These are phyloP conservation scores for Psephotus haematonotus DNA, from an alignment of 2,113 vertebrate species.

Conservation along the genomic window DNA sequence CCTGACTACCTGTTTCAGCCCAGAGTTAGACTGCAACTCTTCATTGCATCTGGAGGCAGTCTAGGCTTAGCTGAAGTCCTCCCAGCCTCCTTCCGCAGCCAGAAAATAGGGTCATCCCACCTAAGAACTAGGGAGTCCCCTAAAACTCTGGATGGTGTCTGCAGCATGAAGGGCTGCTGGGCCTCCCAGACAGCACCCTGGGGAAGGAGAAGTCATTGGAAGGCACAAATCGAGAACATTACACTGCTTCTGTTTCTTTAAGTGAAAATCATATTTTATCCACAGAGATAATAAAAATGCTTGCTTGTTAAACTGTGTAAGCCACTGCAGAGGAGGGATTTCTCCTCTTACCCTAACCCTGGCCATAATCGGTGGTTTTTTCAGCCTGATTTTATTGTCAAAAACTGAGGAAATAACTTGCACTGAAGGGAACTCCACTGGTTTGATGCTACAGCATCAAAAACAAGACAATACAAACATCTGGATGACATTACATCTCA, in stretches of 20 bases:
- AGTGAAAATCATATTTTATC: not conserved
- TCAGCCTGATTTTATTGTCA: not conserved
- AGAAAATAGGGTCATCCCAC: not conserved
- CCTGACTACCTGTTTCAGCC: not conserved
- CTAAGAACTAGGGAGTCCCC: not conserved
- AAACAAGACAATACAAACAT: not conserved
- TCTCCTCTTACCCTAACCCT: not conserved
- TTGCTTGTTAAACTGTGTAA: not conserved
- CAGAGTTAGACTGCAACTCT: not conserved
- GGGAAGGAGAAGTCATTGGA: not conserved
- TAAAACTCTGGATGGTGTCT: not conserved
- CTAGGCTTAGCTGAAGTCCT: not conserved
- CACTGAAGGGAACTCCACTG: not conserved
- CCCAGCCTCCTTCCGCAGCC: not conserved
- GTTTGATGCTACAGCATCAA: not conserved
- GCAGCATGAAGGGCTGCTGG: not conserved
- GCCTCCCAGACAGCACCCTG: fast-evolving
- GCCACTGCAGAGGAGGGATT: not conserved
- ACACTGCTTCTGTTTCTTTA: not conserved
- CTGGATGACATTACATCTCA: not conserved
- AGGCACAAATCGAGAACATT: not conserved
- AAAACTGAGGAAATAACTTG: not conserved
- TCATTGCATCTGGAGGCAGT: not conserved
- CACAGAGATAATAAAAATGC: not conserved
- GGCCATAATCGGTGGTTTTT: not conserved